phyloP scores from a whole-genome alignment of 2,888 invertebrate genomes.

The Ormyrus rosae region DNA sequence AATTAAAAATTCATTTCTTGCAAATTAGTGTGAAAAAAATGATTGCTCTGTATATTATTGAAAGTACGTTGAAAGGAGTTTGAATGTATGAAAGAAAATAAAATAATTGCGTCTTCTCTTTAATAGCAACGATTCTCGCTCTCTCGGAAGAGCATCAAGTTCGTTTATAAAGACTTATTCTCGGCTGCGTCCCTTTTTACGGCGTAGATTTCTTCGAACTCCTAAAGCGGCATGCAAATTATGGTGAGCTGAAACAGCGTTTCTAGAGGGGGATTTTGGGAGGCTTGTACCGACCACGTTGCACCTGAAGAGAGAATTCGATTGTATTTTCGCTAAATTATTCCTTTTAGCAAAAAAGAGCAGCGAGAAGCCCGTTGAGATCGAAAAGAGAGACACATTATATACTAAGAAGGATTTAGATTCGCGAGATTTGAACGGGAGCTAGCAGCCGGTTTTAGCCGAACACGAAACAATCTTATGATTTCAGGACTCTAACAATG shows the following conservation, averaged over 20 bases:
- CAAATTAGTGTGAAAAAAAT: too few species aligned
- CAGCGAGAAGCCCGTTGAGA: constrained; percentile 17
- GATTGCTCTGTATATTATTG: too few species aligned
- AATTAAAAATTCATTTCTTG: too few species aligned
- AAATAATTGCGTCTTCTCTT: too few species aligned
- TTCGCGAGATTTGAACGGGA: constrained; percentile 41
- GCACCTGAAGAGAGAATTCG: constrained; percentile 39
- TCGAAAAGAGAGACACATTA: constrained; percentile 20
- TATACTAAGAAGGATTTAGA: constrained; percentile 49
- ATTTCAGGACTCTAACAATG: constrained; percentile 32
- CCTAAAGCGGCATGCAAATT: constrained; percentile 46
- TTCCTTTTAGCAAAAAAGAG: background rate
- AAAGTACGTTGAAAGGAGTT: too few species aligned
- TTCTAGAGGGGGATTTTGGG: constrained; percentile 12
- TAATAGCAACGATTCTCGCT: constrained; percentile 37
- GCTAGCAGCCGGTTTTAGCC: background rate
- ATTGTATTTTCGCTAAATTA: constrained; percentile 18
- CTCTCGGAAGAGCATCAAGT: background rate
- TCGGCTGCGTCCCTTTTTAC: constrained; percentile 41
- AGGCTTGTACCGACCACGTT: constrained; percentile 32
- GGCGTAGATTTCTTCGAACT: constrained; percentile 43
- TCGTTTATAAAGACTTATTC: constrained; percentile 42
- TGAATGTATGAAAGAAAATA: too few species aligned
- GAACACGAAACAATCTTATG: constrained; percentile 32
- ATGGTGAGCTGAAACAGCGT: constrained; percentile 2